phyloP scores from a whole-genome alignment of 2,797 vertebrate genomes.

The Enteromius paludinosus region DNA sequence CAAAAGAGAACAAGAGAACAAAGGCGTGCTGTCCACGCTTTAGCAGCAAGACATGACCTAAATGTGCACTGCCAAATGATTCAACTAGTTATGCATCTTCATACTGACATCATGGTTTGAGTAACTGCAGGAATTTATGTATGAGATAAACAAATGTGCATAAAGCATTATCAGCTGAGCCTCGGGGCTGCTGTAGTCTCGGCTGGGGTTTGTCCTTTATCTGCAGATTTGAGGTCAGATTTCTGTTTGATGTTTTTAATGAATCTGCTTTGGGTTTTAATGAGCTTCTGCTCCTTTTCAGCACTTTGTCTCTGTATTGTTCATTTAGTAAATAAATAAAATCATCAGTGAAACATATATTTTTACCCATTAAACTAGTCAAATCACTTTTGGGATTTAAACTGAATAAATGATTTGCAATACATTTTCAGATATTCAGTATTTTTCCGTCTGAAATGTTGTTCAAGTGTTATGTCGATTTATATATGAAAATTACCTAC shows the following conservation, averaged over 20 bases:
- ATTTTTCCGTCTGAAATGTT: neutral
- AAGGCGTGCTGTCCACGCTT: constrained; percentile 61
- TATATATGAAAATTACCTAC: neutral
- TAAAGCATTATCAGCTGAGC: constrained; percentile 3
- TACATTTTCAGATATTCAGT: neutral
- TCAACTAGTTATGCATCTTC: neutral
- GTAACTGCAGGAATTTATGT: neutral
- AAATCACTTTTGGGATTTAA: neutral
- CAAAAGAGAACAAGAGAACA: constrained; percentile 58
- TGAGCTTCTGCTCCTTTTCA: neutral
- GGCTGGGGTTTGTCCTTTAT: constrained; percentile 12
- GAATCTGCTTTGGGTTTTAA: constrained; percentile 17
- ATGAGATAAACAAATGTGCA: neutral
- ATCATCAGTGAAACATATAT: neutral
- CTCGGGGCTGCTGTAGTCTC: constrained; percentile 1
- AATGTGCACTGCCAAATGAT: constrained; percentile 42
- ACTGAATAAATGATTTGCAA: neutral
- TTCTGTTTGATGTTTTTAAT: constrained; percentile 31
- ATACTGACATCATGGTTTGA: neutral
- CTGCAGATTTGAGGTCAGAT: constrained; percentile 30
- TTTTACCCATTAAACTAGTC: neutral
- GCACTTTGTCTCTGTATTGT: neutral
- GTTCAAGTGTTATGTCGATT: neutral
- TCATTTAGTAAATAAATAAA: neutral
- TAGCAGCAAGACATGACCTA: constrained; percentile 58